Base-by-base conservation (phyloP, 2,888 invertebrate species). In the Bombylius discolor region DNA sequence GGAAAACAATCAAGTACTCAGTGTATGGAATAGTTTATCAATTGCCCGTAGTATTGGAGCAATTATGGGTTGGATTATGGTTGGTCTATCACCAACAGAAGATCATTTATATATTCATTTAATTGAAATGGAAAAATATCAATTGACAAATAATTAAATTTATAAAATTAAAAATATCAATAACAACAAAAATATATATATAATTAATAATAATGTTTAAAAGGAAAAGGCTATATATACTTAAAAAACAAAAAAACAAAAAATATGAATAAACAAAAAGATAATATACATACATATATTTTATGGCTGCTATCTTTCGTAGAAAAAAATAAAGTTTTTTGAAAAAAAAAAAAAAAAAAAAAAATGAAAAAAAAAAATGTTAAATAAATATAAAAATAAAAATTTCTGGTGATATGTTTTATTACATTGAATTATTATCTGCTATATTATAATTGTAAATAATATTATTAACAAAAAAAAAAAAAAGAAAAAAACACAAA, bases 51-150 rank as follows among this genome's bases (percentile, higher is more conserved):
- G 78, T 56, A 68, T 77, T 62, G 71, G 78, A 52, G 79, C 79
- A 42, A 76, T 79, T 57, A 67, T 75, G 44, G 78, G 78, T 34
- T 79, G 79, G 79, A 71, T 79, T 49, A 72, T 79, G 66, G 73
- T 80, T 47, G 78, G 79, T 3, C 64, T 79, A 58, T 74, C 76
- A 59, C 75, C 78, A 45, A 70, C 73, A 42, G 78, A 79, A 62
- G 79, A 77, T 63, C 68, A 76, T 62, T 71, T 80, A 12, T 77
- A 76, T 61, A 70, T 74, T 58, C 76, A 78, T 69, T 69, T 80
- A 58, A 59, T 72, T 53, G 72, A 74, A 61, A 66, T 74, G 65
- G 70, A 72, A 59, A 70, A 70, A 67, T 73, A 73, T 66, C 70
- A 73, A 66, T 66, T 73, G 68, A 70, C 70, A 70, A 71, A 70